Conservation (phyloP, 2,113 vertebrate species). For the Actenoides hombroni region DNA sequence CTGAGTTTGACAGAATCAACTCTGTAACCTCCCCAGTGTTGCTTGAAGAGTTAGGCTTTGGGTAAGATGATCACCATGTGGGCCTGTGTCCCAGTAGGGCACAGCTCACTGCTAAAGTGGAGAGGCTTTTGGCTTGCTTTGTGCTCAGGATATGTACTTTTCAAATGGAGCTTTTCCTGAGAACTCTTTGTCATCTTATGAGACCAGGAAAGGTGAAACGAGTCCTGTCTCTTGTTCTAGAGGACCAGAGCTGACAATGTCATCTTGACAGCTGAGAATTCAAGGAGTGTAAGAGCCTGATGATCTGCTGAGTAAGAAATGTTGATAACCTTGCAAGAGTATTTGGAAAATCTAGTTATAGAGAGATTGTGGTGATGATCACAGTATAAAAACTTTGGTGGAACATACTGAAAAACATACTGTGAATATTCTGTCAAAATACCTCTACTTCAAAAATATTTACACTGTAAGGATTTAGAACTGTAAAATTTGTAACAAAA, state of each 20-base stretch:
- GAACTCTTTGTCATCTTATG: background rate
- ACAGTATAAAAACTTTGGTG: background rate
- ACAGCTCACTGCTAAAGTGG: background rate
- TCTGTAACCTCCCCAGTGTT: background rate
- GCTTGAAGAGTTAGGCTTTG: background rate
- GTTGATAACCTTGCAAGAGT: background rate
- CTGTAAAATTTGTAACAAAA: background rate
- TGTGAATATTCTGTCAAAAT: background rate
- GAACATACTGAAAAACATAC: background rate
- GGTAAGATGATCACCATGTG: background rate
- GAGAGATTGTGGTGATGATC: background rate
- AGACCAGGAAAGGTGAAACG: background rate
- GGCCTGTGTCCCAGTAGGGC: background rate
- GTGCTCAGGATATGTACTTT: background rate
- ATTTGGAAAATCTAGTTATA: background rate
- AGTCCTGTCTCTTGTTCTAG: background rate
- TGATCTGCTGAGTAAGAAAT: background rate
- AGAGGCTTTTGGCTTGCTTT: background rate
- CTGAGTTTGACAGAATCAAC: background rate
- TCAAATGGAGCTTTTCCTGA: background rate
- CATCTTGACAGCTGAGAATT: background rate
- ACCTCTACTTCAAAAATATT: background rate
- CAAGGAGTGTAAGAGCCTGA: background rate
- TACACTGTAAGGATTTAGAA: background rate
- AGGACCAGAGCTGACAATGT: background rate